Percentiles rank a stretch among this genome's conserved stretches.
phyloP scores from a whole-genome alignment of 2,113 vertebrate genomes.

The Ptychochromis oligacanthus region DNA sequence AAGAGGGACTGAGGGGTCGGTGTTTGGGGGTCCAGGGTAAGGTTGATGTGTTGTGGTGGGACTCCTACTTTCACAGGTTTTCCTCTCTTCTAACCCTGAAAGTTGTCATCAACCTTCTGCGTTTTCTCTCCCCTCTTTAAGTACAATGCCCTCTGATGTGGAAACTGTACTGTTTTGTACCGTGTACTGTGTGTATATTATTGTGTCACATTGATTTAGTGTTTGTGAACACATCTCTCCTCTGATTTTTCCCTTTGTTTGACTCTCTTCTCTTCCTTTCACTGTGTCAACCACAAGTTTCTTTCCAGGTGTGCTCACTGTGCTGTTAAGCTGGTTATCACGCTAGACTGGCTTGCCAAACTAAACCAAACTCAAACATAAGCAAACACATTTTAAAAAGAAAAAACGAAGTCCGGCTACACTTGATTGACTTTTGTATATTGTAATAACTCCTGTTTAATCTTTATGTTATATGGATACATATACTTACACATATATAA shows the following conservation, averaged over 20 bases:
- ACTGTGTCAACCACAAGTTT: constrained; percentile 92
- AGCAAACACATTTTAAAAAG: constrained; percentile 35
- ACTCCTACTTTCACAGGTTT: constrained; percentile 83
- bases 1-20: constrained; percentile 82
- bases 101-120: constrained; percentile 77
- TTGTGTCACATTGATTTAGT: constrained; percentile 78
- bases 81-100: constrained; percentile 79
- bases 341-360: constrained; percentile 77
- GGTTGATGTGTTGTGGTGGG: constrained; percentile 91
- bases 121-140: constrained; percentile 64
- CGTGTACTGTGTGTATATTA: constrained; percentile 73
- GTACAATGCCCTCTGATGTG: constrained; percentile 68
- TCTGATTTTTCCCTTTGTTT: constrained; percentile 78
- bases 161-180: constrained; percentile 69
- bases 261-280: constrained; percentile 83
- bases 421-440: constrained; percentile 62
- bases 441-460: constrained; percentile 69
- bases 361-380: constrained; percentile 72
- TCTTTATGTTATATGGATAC: constrained; percentile 52
- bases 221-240: constrained; percentile 80
- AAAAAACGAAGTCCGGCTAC: constrained; percentile 50
- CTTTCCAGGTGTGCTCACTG: constrained; percentile 93
- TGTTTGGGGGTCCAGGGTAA: constrained; percentile 95
- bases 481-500: constrained; percentile 59
- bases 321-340: constrained; percentile 79